These are phyloP conservation scores for Zapus hudsonius DNA, from an alignment of 2,113 vertebrate species.

Conservation along the genomic window DNA sequence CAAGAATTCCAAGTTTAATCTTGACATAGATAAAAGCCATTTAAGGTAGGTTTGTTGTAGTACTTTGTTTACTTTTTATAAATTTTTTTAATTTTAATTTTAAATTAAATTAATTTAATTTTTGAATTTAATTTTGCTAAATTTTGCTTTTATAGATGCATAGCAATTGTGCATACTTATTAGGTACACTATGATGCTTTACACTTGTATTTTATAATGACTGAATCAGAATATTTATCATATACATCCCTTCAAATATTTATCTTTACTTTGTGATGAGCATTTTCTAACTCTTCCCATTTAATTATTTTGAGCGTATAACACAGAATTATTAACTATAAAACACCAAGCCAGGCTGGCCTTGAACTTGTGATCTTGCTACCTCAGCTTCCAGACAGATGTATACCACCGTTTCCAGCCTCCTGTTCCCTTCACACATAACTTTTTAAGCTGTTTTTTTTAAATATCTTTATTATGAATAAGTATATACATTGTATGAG, in stretches of 20 bases:
- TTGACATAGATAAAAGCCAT: background rate
- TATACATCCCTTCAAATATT: background rate
- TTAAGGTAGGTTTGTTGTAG: background rate
- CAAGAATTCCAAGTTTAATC: constrained; percentile 1
- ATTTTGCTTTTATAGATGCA: background rate
- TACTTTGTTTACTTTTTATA: background rate
- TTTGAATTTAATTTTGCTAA: too few relatives aligned
- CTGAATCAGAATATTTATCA: background rate
- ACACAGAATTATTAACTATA: background rate
- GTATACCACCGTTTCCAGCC: too few relatives aligned
- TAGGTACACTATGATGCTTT: background rate
- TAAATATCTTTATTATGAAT: too few relatives aligned
- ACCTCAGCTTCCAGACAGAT: too few relatives aligned
- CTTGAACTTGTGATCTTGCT: background rate
- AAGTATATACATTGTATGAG: too few relatives aligned
- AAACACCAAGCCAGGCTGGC: too few relatives aligned
- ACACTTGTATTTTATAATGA: background rate
- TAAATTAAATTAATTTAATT: too few relatives aligned
- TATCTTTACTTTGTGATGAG: background rate
- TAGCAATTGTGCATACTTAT: background rate
- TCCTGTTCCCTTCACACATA: background rate
- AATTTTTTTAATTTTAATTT: too few relatives aligned
- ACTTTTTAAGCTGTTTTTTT: too few relatives aligned
- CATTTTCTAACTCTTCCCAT: background rate
- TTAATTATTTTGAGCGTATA: background rate